Evolutionary conservation across 2,888 invertebrate species (phyloP).

Genomic region (Copidosoma aretas): DNA sequence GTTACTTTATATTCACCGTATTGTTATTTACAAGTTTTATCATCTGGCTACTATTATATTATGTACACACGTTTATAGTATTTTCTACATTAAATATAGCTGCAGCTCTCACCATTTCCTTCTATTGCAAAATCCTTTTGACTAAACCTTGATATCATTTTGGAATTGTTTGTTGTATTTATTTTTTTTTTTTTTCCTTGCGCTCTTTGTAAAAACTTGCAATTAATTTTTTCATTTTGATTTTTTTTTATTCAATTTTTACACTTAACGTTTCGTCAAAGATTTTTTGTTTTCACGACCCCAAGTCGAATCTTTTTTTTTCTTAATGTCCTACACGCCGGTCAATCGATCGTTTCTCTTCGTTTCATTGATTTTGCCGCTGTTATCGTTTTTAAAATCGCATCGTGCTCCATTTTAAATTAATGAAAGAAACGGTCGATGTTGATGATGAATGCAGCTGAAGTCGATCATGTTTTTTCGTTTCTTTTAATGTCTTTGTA

Average conservation of each 20-base stretch:
- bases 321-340: background rate
- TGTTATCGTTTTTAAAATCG: conserved; percentile 11
- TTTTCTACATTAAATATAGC: no score
- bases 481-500: conserved; percentile 6
- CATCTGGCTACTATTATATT: background rate
- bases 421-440: background rate
- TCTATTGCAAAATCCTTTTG: no score
- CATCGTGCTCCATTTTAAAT: conserved; percentile 6
- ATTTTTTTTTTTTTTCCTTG: no score
- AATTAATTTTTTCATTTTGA: no score
- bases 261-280: no score
- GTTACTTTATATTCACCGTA: background rate
- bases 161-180: no score
- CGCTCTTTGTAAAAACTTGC: no score
- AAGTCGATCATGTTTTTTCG: background rate
- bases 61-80: background rate
- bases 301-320: no score
- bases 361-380: background rate
- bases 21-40: background rate
- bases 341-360: background rate
- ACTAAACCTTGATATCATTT: no score
- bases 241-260: no score
- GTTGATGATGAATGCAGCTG: background rate
- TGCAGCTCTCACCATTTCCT: no score
- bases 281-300: no score